These are phyloP conservation scores for Schizopygopsis pylzovi DNA, from an alignment of 2,797 vertebrate species.

Conservation along the genomic window DNA sequence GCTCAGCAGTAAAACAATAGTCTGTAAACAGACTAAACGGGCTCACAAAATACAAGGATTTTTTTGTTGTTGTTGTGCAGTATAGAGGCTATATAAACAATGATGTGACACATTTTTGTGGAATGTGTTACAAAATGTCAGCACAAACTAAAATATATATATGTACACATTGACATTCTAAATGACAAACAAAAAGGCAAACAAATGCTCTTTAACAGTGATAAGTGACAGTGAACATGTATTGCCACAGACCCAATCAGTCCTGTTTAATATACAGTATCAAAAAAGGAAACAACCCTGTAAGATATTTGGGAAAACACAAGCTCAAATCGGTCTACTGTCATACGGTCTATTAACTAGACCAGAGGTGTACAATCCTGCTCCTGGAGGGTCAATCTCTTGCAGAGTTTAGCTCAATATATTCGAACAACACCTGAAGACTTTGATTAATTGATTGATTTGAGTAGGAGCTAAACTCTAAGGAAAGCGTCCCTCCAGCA, in stretches of 20 bases:
- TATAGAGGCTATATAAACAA: constrained; percentile 65
- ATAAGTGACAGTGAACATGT: constrained; percentile 41
- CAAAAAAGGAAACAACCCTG: constrained; percentile 44
- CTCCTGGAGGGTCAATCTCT: not conserved
- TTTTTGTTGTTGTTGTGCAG: constrained; percentile 70
- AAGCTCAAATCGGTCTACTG: constrained; percentile 18
- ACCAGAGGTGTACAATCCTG: not conserved
- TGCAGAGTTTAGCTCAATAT: not conserved
- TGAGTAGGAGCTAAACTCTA: not conserved
- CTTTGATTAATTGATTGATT: not conserved
- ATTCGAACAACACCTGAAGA: not conserved
- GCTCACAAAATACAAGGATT: constrained; percentile 60
- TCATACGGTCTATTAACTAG: not conserved
- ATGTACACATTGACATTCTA: constrained; percentile 23
- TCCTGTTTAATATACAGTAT: constrained; percentile 45
- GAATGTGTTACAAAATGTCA: constrained; percentile 65
- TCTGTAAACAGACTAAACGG: constrained; percentile 68
- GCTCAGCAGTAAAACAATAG: constrained; percentile 66
- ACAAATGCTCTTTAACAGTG: constrained; percentile 22
- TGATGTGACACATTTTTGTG: constrained; percentile 25
- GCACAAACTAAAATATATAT: constrained; percentile 46
- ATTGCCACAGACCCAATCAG: constrained; percentile 54
- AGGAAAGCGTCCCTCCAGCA: not conserved
- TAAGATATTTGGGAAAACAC: constrained; percentile 17
- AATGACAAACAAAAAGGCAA: constrained; percentile 4